phyloP scores from a whole-genome alignment of 2,888 invertebrate genomes.

The Deilephila porcellus region DNA sequence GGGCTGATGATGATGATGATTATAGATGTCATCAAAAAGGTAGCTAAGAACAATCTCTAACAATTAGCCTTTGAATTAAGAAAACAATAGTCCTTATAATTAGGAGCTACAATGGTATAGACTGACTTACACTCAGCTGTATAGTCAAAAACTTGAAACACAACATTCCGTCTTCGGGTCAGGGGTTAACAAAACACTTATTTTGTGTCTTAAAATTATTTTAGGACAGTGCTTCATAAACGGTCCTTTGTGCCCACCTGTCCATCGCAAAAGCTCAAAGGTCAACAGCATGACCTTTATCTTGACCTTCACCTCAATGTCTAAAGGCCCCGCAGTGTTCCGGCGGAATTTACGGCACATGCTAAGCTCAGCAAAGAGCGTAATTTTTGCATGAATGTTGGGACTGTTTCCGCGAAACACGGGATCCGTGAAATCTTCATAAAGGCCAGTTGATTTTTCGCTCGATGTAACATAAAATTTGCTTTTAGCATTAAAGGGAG shows the following conservation, averaged over 20 bases:
- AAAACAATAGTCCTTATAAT: too few species aligned
- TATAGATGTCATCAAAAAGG: too few species aligned
- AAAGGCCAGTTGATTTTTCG: slow-evolving; percentile 48
- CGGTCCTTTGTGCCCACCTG: too few species aligned
- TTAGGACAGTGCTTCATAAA: neutral
- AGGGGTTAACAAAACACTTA: neutral
- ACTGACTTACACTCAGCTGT: too few species aligned
- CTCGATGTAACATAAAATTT: slow-evolving; percentile 29
- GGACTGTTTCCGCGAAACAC: slow-evolving; percentile 45
- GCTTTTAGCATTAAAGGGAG: too few species aligned
- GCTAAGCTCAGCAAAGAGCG: slow-evolving; percentile 38
- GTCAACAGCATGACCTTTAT: slow-evolving; percentile 26
- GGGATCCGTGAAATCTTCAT: slow-evolving; percentile 48
- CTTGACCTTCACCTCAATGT: slow-evolving; percentile 34
- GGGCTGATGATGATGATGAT: too few species aligned
- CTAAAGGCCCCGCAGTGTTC: slow-evolving; percentile 23
- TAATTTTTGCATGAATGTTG: slow-evolving; percentile 60
- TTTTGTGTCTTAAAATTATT: neutral
- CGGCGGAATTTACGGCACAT: slow-evolving; percentile 28
- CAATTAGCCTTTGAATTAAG: too few species aligned
- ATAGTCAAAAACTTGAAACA: too few species aligned
- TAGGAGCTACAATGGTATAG: too few species aligned
- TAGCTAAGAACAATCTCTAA: too few species aligned
- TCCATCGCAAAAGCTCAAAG: slow-evolving; percentile 2
- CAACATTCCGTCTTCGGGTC: too few species aligned